phyloP scores from a whole-genome alignment of 1,140 invertebrate genomes.

The Eufriesea mexicana region DNA sequence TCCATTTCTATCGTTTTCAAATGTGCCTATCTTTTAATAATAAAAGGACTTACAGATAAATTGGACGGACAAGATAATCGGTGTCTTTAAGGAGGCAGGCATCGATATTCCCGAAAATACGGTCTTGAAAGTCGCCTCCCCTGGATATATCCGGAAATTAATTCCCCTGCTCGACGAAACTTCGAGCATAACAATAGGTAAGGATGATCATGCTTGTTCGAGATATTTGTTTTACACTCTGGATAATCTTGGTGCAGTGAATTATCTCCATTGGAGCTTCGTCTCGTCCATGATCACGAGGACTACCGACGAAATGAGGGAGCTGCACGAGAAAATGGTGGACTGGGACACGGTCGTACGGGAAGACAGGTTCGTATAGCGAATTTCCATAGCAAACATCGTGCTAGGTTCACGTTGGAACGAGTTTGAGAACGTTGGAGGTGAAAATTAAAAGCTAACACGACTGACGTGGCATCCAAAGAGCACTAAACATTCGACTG shows the following conservation, averaged over 20 bases:
- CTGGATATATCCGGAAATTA: background rate
- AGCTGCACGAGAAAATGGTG: background rate
- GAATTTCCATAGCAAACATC: background rate
- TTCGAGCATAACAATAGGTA: background rate
- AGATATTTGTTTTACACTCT: background rate
- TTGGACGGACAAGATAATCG: background rate
- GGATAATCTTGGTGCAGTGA: background rate
- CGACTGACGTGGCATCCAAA: background rate
- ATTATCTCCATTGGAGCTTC: conserved; percentile 11
- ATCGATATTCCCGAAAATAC: background rate
- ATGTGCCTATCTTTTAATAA: background rate
- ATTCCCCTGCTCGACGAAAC: background rate
- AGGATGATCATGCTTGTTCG: background rate
- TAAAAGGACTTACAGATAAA: background rate
- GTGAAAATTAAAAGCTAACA: background rate
- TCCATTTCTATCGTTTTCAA: background rate
- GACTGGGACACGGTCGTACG: background rate
- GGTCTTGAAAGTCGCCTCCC: background rate
- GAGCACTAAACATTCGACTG: background rate
- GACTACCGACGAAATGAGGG: conserved; percentile 7
- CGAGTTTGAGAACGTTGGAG: background rate
- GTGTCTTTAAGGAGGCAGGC: background rate
- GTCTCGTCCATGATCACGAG: background rate
- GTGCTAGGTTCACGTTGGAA: background rate
- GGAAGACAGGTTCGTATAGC: background rate